phyloP scores from a whole-genome alignment of 2,113 vertebrate species.

The Barnardius zonarius region DNA sequence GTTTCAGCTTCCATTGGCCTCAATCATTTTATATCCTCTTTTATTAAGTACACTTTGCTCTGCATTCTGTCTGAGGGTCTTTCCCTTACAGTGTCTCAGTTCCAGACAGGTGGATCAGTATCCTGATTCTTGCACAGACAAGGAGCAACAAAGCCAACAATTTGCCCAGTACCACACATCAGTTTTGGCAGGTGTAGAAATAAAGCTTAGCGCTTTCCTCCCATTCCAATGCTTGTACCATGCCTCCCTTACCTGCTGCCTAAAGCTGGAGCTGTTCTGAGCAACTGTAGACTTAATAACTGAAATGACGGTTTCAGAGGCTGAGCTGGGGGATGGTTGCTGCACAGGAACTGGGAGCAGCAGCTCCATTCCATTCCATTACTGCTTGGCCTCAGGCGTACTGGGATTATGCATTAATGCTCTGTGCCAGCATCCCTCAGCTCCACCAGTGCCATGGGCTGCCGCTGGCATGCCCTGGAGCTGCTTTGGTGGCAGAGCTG shows the following conservation, averaged over 20 bases:
- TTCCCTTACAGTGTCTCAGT: neutral
- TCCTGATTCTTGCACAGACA: neutral
- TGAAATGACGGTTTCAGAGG: neutral
- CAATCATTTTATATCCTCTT: neutral
- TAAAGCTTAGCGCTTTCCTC: neutral
- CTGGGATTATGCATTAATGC: neutral
- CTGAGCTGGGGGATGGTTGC: neutral
- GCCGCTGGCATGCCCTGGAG: neutral
- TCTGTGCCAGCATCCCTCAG: neutral
- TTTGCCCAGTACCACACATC: neutral
- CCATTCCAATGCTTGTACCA: rapidly evolving
- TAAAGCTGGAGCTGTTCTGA: neutral
- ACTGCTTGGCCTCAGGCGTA: neutral
- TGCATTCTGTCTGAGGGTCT: neutral
- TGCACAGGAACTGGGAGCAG: neutral
- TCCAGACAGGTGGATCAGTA: neutral
- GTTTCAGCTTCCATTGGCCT: neutral
- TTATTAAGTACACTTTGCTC: neutral
- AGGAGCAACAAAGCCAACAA: neutral
- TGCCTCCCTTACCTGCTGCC: neutral
- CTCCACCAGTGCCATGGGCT: neutral
- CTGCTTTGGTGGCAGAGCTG: neutral
- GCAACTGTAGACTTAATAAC: neutral
- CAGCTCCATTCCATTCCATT: neutral
- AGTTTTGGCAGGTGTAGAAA: neutral